These are phyloP conservation scores for Pherbina coryleti DNA, from an alignment of 2,888 invertebrate species.

Conservation along the genomic window DNA sequence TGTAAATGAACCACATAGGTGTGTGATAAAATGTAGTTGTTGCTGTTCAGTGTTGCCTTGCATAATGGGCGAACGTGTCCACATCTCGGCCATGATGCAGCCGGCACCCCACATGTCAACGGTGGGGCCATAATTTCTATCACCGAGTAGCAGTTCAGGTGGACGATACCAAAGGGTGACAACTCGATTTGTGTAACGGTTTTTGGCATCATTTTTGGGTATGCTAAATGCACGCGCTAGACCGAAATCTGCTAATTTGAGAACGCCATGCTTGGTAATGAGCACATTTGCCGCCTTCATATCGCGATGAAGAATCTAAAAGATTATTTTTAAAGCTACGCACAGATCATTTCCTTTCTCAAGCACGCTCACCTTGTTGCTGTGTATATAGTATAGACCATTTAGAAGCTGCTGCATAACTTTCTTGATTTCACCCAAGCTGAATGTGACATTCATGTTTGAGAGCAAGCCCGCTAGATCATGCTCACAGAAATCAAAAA, in stretches of 20 bases:
- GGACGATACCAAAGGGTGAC: constrained; percentile 95
- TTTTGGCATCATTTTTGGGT: constrained; percentile 86
- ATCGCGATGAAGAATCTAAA: constrained; percentile 87
- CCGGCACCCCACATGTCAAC: constrained; percentile 98
- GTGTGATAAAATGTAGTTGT: constrained; percentile 93
- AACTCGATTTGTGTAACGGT: constrained; percentile 96
- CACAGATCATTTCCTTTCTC: not conserved
- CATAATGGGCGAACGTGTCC: constrained; percentile 96
- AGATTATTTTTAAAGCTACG: not conserved
- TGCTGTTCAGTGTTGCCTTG: constrained; percentile 97
- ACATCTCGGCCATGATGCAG: constrained; percentile 99
- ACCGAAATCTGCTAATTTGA: constrained; percentile 98
- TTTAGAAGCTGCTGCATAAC: constrained; percentile 88
- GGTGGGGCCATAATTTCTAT: constrained; percentile 95
- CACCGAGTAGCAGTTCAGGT: constrained; percentile 75
- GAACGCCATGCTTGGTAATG: constrained; percentile 92
- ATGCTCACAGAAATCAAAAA: constrained; percentile 99
- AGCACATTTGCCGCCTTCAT: constrained; percentile 99
- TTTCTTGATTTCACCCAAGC: constrained; percentile 96
- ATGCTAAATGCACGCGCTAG: constrained; percentile 93
- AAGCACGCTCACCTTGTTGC: constrained; percentile 78
- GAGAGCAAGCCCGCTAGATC: constrained; percentile 96
- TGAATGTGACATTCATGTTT: constrained; percentile 96
- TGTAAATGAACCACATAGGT: constrained; percentile 95
- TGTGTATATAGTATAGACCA: constrained; percentile 95